A percentile compares a stretch with the other conserved stretches of the same genome.
phyloP scores from a whole-genome alignment of 2,797 vertebrate species.

The Aplochiton taeniatus region DNA sequence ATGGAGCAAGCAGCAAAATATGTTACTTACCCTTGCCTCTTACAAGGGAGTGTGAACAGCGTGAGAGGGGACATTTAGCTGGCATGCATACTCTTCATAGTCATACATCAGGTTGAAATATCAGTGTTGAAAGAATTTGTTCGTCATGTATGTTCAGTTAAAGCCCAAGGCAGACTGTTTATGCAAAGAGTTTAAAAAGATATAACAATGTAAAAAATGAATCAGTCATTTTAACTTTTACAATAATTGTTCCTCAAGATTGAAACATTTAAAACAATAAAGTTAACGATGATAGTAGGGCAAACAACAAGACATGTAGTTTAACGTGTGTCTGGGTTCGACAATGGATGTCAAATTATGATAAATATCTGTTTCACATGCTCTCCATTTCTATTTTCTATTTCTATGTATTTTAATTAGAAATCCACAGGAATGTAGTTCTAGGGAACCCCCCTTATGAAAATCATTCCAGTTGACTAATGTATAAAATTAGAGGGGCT shows the following conservation, averaged over 20 bases:
- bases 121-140: conserved; percentile 29
- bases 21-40: conserved; percentile 35
- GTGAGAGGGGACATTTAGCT: conserved; percentile 5
- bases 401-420: conserved; percentile 64
- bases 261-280: no score
- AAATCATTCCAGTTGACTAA: conserved; percentile 50
- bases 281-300: no score
- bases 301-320: no score
- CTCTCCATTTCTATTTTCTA: conserved; percentile 49
- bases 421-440: conserved; percentile 50
- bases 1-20: conserved; percentile 19
- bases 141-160: no score
- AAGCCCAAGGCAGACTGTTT: no score
- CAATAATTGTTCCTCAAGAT: no score
- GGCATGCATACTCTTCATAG: conserved; percentile 53
- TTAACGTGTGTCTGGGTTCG: conserved; percentile 39
- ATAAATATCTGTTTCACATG: conserved; percentile 50
- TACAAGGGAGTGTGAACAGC: conserved; percentile 33
- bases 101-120: conserved; percentile 54
- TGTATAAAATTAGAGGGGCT: conserved; percentile 56
- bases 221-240: no score
- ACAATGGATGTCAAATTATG: conserved; percentile 21
- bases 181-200: no score
- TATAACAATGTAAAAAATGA: no score
- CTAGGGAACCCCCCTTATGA: conserved; percentile 54